Conservation (phyloP, 2,888 invertebrate species). For the Chalcosyrphus nemorum region DNA sequence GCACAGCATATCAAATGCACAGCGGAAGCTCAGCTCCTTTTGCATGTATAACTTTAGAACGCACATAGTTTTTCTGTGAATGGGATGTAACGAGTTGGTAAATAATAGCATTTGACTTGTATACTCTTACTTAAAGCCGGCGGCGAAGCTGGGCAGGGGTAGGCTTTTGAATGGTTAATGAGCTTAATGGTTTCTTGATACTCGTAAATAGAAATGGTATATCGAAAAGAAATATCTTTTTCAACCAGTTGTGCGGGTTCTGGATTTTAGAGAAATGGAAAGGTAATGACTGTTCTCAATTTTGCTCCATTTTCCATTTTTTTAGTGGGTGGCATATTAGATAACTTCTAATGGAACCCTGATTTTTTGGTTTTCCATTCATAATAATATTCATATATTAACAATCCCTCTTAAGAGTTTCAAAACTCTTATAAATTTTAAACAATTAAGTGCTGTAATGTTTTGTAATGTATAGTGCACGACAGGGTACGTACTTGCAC, state of each 20-base stretch:
- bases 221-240: neutral
- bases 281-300: neutral
- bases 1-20: slow-evolving; percentile 28
- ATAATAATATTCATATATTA: too few species aligned
- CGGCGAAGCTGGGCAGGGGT: neutral
- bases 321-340: neutral
- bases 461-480: too few species aligned
- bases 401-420: neutral
- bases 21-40: slow-evolving; percentile 19
- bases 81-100: slow-evolving; percentile 22
- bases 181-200: slow-evolving; percentile 36
- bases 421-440: neutral
- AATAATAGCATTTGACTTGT: slow-evolving; percentile 18
- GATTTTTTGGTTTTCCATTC: neutral
- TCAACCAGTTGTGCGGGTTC: neutral
- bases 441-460: too few species aligned
- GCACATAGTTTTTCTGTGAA: slow-evolving; percentile 44
- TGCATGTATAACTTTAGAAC: slow-evolving; percentile 6
- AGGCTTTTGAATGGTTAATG: slow-evolving; percentile 37
- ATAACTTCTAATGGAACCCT: neutral
- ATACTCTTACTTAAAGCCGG: neutral
- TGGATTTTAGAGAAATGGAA: neutral
- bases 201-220: neutral
- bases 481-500: too few species aligned
- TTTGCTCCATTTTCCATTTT: too few species aligned